Evolutionary conservation across 2,888 invertebrate species (phyloP).

Genomic region (Cepaea hortensis): DNA sequence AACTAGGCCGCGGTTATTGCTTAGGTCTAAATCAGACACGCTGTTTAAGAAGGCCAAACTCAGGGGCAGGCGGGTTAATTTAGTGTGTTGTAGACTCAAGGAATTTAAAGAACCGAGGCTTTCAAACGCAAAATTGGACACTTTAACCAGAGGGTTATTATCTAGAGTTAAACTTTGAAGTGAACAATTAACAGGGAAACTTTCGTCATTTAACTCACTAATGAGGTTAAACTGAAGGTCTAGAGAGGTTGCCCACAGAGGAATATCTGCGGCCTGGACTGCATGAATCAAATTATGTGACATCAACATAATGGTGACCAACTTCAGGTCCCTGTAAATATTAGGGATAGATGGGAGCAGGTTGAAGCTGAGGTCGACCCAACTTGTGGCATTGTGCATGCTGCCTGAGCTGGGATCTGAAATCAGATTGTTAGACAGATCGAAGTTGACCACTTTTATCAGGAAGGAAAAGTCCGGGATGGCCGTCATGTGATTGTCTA

Average conservation of each 20-base stretch:
- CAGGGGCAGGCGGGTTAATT: neutral
- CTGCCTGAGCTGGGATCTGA: neutral
- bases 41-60: neutral
- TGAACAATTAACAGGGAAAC: neutral
- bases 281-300: neutral
- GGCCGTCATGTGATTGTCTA: neutral
- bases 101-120: neutral
- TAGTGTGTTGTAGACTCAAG: neutral
- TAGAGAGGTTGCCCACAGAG: no score
- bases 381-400: neutral
- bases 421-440: neutral
- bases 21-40: neutral
- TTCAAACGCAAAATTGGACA: neutral
- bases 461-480: neutral
- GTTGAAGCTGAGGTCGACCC: neutral
- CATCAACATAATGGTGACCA: neutral
- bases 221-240: neutral
- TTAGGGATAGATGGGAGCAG: neutral
- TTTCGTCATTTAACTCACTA: neutral
- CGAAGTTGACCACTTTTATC: neutral
- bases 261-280: neutral
- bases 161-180: neutral
- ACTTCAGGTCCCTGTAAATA: neutral
- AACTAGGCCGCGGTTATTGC: neutral
- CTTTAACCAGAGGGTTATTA: neutral